phyloP scores from a whole-genome alignment of 23 tunicate species.

The Trididemnum nubilum region DNA sequence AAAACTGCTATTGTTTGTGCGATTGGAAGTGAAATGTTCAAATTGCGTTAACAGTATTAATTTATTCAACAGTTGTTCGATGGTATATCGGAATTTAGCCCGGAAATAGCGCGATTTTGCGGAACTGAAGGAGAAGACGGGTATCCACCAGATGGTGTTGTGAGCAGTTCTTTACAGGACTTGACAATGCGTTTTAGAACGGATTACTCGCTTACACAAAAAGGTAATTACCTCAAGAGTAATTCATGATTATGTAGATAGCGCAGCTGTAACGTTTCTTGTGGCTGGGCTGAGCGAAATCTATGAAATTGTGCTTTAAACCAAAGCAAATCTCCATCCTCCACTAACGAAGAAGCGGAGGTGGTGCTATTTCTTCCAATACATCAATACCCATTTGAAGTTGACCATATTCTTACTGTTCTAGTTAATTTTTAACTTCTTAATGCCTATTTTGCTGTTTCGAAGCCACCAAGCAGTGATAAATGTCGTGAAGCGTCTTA shows the following conservation, averaged over 20 bases:
- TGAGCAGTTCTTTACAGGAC: slow-evolving; percentile 34
- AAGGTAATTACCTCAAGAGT: slow-evolving; percentile 54
- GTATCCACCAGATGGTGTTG: slow-evolving; percentile 49
- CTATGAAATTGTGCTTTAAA: neutral
- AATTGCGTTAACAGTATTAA: too few species aligned
- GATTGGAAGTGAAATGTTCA: too few species aligned
- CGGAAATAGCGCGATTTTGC: slow-evolving; percentile 66
- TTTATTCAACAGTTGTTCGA: slow-evolving; percentile 65
- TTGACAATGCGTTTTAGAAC: slow-evolving; percentile 70
- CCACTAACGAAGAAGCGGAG: too few species aligned
- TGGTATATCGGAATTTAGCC: slow-evolving; percentile 50
- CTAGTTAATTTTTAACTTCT: too few species aligned
- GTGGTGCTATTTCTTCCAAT: too few species aligned
- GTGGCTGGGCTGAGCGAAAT: neutral
- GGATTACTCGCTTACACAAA: slow-evolving; percentile 49
- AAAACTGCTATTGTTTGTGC: too few species aligned
- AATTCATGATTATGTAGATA: too few species aligned
- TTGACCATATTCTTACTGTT: too few species aligned
- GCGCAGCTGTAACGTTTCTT: neutral
- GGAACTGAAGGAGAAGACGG: slow-evolving; percentile 37
- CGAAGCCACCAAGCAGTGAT: too few species aligned
- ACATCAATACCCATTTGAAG: too few species aligned
- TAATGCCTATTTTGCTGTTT: too few species aligned
- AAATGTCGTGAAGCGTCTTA: too few species aligned
- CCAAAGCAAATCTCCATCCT: neutral